Evolutionary conservation across 1,140 invertebrate species (phyloP).

Genomic region (Hetaerina americana): DNA sequence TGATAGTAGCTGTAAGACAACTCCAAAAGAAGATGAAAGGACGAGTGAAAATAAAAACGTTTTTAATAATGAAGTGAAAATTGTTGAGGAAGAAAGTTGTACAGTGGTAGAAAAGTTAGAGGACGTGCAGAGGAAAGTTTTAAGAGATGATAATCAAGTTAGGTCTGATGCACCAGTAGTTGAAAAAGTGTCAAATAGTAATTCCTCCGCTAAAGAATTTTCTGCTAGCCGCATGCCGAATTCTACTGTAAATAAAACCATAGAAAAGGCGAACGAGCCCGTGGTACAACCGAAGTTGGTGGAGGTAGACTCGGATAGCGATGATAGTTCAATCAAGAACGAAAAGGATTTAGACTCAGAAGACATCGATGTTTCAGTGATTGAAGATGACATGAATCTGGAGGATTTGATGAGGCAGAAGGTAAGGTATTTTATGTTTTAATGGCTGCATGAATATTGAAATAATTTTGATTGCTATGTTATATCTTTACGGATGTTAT

Average conservation of each 20-base stretch:
- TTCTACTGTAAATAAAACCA: not conserved
- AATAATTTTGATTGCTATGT: too few species aligned
- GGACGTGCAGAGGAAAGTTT: not conserved
- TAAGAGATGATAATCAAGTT: not conserved
- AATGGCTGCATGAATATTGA: too few species aligned
- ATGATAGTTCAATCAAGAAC: not conserved
- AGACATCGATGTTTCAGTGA: constrained; percentile 52
- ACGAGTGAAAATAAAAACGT: not conserved
- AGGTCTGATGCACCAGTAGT: not conserved
- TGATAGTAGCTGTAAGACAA: not conserved
- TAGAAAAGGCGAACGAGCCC: not conserved
- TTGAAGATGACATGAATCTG: constrained; percentile 74
- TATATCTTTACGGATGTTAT: too few species aligned
- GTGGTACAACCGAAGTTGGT: not conserved
- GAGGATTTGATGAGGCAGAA: constrained; percentile 83
- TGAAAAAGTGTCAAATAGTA: not conserved
- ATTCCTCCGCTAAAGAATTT: not conserved
- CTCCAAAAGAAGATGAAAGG: not conserved
- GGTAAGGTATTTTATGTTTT: constrained; percentile 30
- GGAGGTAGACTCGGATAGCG: not conserved
- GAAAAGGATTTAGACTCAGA: constrained; percentile 51
- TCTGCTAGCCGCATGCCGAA: not conserved
- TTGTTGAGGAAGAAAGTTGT: not conserved
- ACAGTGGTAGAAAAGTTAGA: not conserved
- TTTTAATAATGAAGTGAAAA: not conserved